These are phyloP conservation scores for Geophilus truncorum DNA, from an alignment of 2,888 invertebrate species.

Conservation along the genomic window DNA sequence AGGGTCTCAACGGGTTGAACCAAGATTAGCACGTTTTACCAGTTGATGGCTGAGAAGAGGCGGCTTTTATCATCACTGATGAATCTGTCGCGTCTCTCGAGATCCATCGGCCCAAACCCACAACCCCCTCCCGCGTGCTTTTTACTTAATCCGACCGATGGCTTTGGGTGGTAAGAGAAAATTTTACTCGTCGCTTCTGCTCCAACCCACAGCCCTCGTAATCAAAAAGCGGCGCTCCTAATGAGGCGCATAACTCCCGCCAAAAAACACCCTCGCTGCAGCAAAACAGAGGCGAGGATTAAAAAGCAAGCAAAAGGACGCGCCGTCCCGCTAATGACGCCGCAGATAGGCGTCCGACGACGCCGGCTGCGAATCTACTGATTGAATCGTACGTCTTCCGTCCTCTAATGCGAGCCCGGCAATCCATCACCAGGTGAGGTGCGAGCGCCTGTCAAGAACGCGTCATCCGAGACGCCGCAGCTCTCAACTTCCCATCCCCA, in stretches of 20 bases:
- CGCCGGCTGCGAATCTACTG: background rate
- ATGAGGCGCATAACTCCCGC: constrained; percentile 10
- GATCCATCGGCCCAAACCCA: constrained; percentile 11
- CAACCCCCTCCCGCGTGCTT: constrained; percentile 1
- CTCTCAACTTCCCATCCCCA: background rate
- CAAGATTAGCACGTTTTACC: background rate
- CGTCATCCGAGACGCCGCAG: background rate
- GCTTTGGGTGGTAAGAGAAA: background rate
- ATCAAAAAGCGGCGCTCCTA: constrained; percentile 1
- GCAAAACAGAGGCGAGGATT: background rate
- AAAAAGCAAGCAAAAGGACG: background rate
- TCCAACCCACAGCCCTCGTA: background rate
- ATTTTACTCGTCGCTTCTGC: background rate
- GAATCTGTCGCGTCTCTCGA: constrained; percentile 28
- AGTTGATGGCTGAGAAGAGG: background rate
- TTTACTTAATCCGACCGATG: constrained; percentile 16
- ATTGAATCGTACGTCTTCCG: background rate
- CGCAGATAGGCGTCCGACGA: background rate
- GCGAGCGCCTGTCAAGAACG: background rate
- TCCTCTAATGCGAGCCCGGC: background rate
- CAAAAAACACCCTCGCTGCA: constrained; percentile 1
- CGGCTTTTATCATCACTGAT: constrained; percentile 22
- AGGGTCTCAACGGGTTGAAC: background rate
- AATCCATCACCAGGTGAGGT: background rate
- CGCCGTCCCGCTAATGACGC: background rate